Evolutionary conservation across 2,888 invertebrate genomes (phyloP).

Genomic region (Clivina fossor): DNA sequence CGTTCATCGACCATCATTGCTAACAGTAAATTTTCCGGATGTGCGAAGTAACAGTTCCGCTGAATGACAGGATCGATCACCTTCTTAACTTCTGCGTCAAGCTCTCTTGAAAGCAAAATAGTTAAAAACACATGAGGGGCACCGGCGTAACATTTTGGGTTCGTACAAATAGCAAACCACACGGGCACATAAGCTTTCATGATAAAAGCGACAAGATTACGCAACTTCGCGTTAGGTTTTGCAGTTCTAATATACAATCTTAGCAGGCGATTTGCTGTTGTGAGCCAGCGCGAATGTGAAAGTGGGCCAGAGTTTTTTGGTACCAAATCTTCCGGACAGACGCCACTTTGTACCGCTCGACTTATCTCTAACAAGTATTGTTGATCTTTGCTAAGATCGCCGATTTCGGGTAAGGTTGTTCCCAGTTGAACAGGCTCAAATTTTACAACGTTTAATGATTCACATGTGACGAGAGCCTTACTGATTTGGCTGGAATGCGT

Average conservation of each 20-base stretch:
- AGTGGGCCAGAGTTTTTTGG: slow-evolving; percentile 3
- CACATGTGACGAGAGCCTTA: neutral
- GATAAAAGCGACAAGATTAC: slow-evolving; percentile 4
- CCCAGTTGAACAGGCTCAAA: neutral
- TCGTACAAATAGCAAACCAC: neutral
- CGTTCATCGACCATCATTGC: slow-evolving; percentile 41
- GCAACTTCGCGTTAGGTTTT: slow-evolving; percentile 1
- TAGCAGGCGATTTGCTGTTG: slow-evolving; percentile 1
- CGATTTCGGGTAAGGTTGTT: slow-evolving; percentile 11
- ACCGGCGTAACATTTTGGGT: neutral
- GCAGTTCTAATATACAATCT: slow-evolving; percentile 11
- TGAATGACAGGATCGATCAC: slow-evolving; percentile 41
- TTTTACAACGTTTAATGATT: neutral
- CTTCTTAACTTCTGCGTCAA: slow-evolving; percentile 17
- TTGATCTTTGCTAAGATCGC: slow-evolving; percentile 12
- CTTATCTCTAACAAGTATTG: slow-evolving; percentile 11
- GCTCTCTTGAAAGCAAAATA: slow-evolving; percentile 1
- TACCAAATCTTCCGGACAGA: slow-evolving; percentile 3
- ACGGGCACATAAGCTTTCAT: slow-evolving; percentile 2
- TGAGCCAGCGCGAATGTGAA: neutral
- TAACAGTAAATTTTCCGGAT: slow-evolving; percentile 40
- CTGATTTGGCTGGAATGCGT: neutral
- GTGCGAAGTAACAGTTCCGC: slow-evolving; percentile 40
- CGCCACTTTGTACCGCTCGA: slow-evolving; percentile 7
- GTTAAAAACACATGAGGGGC: neutral